These are phyloP conservation scores for Myzus persicae DNA, from an alignment of 1,140 invertebrate species.

Conservation along the genomic window DNA sequence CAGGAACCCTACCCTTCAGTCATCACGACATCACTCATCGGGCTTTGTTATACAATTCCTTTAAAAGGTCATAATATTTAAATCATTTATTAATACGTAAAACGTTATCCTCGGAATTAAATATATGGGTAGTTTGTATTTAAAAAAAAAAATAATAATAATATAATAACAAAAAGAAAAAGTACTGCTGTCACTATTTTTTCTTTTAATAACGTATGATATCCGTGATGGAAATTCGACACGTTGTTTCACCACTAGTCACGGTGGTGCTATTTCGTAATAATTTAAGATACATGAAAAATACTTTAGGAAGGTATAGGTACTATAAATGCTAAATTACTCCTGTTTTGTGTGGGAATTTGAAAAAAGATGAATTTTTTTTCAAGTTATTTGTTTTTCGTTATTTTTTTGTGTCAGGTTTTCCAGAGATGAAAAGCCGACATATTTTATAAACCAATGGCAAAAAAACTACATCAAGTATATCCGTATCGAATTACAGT, in stretches of 20 bases:
- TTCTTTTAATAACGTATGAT: not conserved
- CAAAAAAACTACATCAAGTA: not conserved
- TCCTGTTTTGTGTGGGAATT: not conserved
- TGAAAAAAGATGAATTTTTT: not conserved
- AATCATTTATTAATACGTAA: no score
- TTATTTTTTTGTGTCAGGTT: not conserved
- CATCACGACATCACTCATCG: not conserved
- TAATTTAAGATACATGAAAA: not conserved
- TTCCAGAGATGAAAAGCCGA: not conserved
- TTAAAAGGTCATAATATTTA: not conserved
- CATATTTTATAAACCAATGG: not conserved
- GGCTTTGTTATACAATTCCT: not conserved
- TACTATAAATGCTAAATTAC: not conserved
- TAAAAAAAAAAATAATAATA: constrained; percentile 18
- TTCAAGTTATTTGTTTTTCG: not conserved
- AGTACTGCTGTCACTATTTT: not conserved
- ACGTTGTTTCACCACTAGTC: constrained; percentile 40
- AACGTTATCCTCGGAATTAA: not conserved
- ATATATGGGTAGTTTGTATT: not conserved
- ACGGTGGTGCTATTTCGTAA: constrained; percentile 33
- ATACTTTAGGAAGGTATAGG: not conserved
- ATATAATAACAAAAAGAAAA: constrained; percentile 25
- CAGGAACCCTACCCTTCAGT: not conserved
- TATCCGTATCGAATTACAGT: not conserved
- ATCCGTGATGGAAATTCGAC: constrained; percentile 38